Percentiles rank a stretch among this genome's conserved stretches.
Conservation (phyloP, 2,113 vertebrate species). For the Erythrolamprus reginae region DNA sequence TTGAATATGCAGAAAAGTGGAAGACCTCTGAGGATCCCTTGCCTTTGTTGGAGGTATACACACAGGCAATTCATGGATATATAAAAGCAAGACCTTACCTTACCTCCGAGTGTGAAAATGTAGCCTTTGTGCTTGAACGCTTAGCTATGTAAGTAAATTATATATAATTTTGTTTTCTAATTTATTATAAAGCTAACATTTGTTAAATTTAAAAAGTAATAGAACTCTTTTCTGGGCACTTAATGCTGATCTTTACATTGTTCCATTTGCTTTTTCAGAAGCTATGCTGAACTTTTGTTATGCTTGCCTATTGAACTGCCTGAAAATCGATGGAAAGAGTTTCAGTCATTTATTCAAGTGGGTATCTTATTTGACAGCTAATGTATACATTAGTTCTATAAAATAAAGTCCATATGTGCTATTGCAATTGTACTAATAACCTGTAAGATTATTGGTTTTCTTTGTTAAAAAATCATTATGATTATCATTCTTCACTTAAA, state of each 20-base stretch:
- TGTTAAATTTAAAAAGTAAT: background rate
- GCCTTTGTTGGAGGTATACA: conserved; percentile 86
- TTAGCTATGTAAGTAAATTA: conserved; percentile 86
- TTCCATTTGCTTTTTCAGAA: conserved; percentile 72
- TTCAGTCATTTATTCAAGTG: conserved; percentile 88
- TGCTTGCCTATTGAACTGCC: conserved; percentile 86
- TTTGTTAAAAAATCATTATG: background rate
- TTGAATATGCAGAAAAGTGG: conserved; percentile 89
- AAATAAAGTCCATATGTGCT: background rate
- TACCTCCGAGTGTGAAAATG: conserved; percentile 86
- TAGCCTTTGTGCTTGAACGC: conserved; percentile 87
- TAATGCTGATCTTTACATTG: conserved; percentile 17
- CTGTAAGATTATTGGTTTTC: background rate
- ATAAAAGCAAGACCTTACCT: conserved; percentile 82
- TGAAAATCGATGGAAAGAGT: conserved; percentile 81
- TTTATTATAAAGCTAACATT: background rate
- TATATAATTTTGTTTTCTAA: background rate
- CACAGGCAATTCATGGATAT: conserved; percentile 84
- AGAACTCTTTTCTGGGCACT: conserved; percentile 4
- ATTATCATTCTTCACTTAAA: background rate
- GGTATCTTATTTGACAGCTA: conserved; percentile 42
- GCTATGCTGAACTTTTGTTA: conserved; percentile 90
- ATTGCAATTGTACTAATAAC: background rate
- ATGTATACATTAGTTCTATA: background rate
- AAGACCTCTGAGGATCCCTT: conserved; percentile 85